phyloP scores from a whole-genome alignment of 2,113 vertebrate genomes.

The Syngnathus scovelli region DNA sequence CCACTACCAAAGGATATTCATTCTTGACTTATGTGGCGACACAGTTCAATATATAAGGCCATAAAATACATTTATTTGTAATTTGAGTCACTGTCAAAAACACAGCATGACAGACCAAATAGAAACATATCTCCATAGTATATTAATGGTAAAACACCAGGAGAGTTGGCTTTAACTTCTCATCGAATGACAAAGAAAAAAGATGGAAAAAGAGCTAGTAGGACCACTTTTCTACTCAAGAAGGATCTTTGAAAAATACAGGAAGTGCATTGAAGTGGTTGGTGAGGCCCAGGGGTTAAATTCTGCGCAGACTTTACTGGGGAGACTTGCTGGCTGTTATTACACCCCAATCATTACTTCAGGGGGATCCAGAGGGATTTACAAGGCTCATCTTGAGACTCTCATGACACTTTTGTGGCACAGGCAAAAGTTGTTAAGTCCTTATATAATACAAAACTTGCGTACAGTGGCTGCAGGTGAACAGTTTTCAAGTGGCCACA shows the following conservation, averaged over 20 bases:
- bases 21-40: not conserved
- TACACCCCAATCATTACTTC: slow-evolving; percentile 33
- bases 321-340: slow-evolving; percentile 41
- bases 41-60: not conserved
- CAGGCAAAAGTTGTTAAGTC: slow-evolving; percentile 2
- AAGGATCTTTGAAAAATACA: slow-evolving; percentile 19
- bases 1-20: not conserved
- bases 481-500: not conserved
- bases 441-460: not conserved
- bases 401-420: slow-evolving; percentile 20
- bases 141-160: not conserved
- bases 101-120: not conserved
- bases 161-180: slow-evolving; percentile 15
- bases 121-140: not conserved
- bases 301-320: slow-evolving; percentile 33
- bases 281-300: slow-evolving; percentile 21
- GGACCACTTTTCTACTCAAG: slow-evolving; percentile 14
- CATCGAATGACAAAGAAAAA: not conserved
- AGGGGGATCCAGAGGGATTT: slow-evolving; percentile 49
- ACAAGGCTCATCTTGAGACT: slow-evolving; percentile 31
- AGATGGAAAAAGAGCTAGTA: slow-evolving; percentile 3
- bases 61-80: not conserved
- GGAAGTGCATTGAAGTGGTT: slow-evolving; percentile 19
- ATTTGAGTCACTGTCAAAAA: not conserved
- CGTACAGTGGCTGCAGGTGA: not conserved